These are phyloP conservation scores for Automeris io DNA, from an alignment of 2,888 invertebrate genomes.

Conservation along the genomic window DNA sequence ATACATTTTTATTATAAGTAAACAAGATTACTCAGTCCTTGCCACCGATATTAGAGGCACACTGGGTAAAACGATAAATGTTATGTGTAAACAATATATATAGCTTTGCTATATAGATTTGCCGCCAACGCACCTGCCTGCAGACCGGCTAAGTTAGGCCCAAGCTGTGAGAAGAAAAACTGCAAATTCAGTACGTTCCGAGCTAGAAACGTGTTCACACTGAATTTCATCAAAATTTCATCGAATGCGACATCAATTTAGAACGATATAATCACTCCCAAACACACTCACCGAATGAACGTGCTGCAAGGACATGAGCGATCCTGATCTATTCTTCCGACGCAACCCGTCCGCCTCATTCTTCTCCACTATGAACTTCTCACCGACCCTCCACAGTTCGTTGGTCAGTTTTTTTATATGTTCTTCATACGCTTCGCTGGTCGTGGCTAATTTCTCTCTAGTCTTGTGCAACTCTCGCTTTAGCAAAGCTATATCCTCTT, in stretches of 20 bases:
- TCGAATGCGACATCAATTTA: too few relatives aligned
- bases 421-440: conserved; percentile 50
- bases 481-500: conserved; percentile 66
- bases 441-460: conserved; percentile 62
- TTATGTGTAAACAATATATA: too few relatives aligned
- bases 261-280: too few relatives aligned
- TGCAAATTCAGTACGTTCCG: too few relatives aligned
- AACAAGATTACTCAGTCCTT: not conserved
- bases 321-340: conserved; percentile 51
- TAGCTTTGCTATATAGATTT: too few relatives aligned
- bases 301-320: conserved; percentile 65
- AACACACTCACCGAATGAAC: conserved; percentile 56
- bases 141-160: too few relatives aligned
- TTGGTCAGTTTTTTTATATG: conserved; percentile 66
- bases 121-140: too few relatives aligned
- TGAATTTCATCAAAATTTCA: too few relatives aligned
- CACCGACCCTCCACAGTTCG: conserved; percentile 79
- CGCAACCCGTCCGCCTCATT: conserved; percentile 74
- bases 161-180: too few relatives aligned
- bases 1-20: not conserved
- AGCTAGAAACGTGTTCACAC: too few relatives aligned
- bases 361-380: conserved; percentile 75
- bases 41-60: too few relatives aligned
- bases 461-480: conserved; percentile 72
- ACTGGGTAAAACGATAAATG: too few relatives aligned